Conservation (phyloP, 2,113 vertebrate species). For the Sclerurus mexicanus region DNA sequence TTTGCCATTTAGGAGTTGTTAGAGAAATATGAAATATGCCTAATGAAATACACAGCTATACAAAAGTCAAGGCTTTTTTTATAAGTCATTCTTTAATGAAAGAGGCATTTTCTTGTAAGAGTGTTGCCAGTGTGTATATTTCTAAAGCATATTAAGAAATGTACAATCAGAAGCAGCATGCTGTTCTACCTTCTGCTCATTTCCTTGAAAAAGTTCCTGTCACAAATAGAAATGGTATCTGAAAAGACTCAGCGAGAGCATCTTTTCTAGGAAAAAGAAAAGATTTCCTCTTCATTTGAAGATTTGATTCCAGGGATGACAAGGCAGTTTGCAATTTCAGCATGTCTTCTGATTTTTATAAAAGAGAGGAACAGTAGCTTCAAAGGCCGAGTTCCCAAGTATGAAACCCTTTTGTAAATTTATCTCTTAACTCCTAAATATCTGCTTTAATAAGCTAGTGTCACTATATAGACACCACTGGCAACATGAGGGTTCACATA, state of each 20-base stretch:
- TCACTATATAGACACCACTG: not conserved
- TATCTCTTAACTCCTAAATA: not conserved
- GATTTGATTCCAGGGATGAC: constrained; percentile 36
- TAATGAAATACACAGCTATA: constrained; percentile 12
- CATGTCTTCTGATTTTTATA: not conserved
- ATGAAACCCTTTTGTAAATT: not conserved
- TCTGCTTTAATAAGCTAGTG: not conserved
- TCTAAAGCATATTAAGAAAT: constrained; percentile 45
- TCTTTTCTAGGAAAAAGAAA: constrained; percentile 30
- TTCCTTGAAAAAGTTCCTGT: constrained; percentile 33
- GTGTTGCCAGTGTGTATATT: not conserved
- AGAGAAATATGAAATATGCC: not conserved
- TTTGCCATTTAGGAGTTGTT: not conserved
- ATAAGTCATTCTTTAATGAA: constrained; percentile 2
- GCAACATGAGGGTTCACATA: not conserved
- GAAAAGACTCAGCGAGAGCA: not conserved
- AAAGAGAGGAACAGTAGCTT: not conserved
- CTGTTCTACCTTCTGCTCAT: constrained; percentile 34
- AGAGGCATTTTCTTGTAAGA: constrained; percentile 27
- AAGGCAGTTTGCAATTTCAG: constrained; percentile 32
- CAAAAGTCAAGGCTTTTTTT: not conserved
- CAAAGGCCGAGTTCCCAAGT: not conserved
- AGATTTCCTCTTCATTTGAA: constrained; percentile 10
- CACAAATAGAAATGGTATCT: constrained; percentile 39
- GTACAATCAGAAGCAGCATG: constrained; percentile 41